Evolutionary conservation across 1,140 invertebrate species (phyloP), one percentile per base, ranked within the genome.

Genomic region (Hirudo medicinalis): DNA sequence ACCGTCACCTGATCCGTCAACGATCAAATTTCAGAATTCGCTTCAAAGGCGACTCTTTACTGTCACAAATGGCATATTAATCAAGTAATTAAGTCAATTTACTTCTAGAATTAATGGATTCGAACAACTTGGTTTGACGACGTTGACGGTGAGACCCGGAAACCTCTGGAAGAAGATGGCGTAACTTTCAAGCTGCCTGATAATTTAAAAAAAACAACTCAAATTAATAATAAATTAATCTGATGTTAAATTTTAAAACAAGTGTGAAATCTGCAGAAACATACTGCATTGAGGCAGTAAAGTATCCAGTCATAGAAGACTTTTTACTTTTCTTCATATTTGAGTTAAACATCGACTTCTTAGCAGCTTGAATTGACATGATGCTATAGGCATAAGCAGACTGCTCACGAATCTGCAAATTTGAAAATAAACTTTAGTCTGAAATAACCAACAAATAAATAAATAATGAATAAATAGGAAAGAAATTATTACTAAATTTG

Each of bases 331-430:
- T 54, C 8, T 53, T 29, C 69, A 70, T 70, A 19, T 19, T 29
- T 27, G 32, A 32, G 27, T 43, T 68, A 13, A 36, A 43, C 20
- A 40, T 70, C 19, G 69, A 70, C 43, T 54, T 49, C 54, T 70
- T 70, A 43, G 54, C 8, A 3, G 43, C 27, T 13, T 70, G 43
- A 8, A 53, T 43, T 19, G 27, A 32, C 36, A 53, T 22, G 19
- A 70, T 53, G 20, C 27, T 19, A 17, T 32, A 32, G 19, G 69
- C 54, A 54, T 70, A 54, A 70, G 40, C 53, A 54, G 69, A 43
- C 27, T 53, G 27, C 40, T 70, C 69, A 25, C 54, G 69, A 0
- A 54, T 54, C 67, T 69, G 67, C 22, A 69, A 69, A 69, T 53
- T 3, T n/a, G 29, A 22, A 68, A 20, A n/a, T n/a, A n/a, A 43